These are phyloP conservation scores for Zoroaster sp. DNA, from an alignment of 53 echinoderm and acorn worm species.

Conservation along the genomic window DNA sequence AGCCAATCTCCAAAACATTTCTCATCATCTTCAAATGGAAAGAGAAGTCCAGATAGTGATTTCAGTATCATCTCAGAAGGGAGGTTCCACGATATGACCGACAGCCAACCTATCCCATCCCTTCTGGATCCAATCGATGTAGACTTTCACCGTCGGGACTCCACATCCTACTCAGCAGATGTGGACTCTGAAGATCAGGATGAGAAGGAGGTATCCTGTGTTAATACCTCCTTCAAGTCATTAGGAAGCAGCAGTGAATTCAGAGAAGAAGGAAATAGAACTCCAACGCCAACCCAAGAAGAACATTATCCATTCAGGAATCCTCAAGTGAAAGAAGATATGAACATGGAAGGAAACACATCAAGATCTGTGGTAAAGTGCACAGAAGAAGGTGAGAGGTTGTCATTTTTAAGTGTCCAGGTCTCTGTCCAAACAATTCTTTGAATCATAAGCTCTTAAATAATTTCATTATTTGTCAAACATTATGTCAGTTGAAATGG, in stretches of 20 bases:
- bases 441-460: too few relatives aligned
- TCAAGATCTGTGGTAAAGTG: conserved; percentile 36
- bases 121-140: conserved; percentile 69
- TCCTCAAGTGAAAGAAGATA: neutral
- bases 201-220: conserved; percentile 47
- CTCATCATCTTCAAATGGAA: conserved; percentile 89
- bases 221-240: conserved; percentile 68
- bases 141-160: conserved; percentile 75
- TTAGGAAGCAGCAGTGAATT: conserved; percentile 56
- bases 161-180: conserved; percentile 92
- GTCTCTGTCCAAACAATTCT: too few relatives aligned
- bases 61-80: conserved; percentile 97
- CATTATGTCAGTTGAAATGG: too few relatives aligned
- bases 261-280: conserved; percentile 68
- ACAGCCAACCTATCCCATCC: conserved; percentile 59
- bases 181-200: conserved; percentile 94
- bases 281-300: conserved; percentile 72
- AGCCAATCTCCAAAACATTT: conserved; percentile 91
- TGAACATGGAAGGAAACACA: neutral
- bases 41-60: conserved; percentile 98
- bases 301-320: neutral
- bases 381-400: conserved; percentile 4
- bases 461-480: too few relatives aligned
- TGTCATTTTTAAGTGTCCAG: too few relatives aligned
- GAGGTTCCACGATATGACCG: conserved; percentile 77